Conservation (phyloP, 2,888 invertebrate genomes). For the Brachypalpus laphriformis region DNA sequence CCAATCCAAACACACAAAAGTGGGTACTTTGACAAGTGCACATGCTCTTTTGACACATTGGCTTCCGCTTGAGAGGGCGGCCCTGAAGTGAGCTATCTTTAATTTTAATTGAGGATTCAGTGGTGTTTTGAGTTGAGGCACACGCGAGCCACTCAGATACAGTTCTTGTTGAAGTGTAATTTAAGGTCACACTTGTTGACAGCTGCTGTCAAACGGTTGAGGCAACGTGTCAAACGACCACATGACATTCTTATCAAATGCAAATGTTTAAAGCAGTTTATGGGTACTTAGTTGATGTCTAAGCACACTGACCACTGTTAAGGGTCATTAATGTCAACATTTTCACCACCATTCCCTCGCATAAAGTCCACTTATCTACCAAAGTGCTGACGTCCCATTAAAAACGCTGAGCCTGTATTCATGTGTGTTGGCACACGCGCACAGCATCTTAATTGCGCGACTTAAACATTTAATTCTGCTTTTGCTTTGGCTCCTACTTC, state of each 20-base stretch:
- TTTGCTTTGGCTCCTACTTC: neutral
- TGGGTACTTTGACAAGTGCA: conserved; percentile 69
- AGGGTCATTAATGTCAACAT: conserved; percentile 70
- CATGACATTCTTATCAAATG: neutral
- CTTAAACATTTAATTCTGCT: conserved; percentile 55
- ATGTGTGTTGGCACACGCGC: conserved; percentile 63
- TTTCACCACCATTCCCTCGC: conserved; percentile 39
- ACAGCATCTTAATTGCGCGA: conserved; percentile 72
- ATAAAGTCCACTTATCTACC: conserved; percentile 54
- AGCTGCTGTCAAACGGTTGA: conserved; percentile 32
- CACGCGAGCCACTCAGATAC: conserved; percentile 20
- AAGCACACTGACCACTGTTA: conserved; percentile 50
- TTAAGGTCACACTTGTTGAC: conserved; percentile 64
- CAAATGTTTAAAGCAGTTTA: conserved; percentile 8
- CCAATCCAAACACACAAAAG: conserved; percentile 33
- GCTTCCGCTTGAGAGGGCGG: conserved; percentile 50
- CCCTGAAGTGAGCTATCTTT: conserved; percentile 55
- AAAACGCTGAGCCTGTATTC: conserved; percentile 18
- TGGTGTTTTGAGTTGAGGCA: conserved; percentile 53
- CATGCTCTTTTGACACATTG: conserved; percentile 72
- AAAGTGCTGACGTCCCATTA: conserved; percentile 57
- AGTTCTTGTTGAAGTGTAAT: conserved; percentile 33
- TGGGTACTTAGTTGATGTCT: conserved; percentile 23
- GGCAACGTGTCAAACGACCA: conserved; percentile 31
- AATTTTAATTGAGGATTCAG: conserved; percentile 59